phyloP scores from a whole-genome alignment of 2,113 vertebrate species.

The Glareola pratincola region DNA sequence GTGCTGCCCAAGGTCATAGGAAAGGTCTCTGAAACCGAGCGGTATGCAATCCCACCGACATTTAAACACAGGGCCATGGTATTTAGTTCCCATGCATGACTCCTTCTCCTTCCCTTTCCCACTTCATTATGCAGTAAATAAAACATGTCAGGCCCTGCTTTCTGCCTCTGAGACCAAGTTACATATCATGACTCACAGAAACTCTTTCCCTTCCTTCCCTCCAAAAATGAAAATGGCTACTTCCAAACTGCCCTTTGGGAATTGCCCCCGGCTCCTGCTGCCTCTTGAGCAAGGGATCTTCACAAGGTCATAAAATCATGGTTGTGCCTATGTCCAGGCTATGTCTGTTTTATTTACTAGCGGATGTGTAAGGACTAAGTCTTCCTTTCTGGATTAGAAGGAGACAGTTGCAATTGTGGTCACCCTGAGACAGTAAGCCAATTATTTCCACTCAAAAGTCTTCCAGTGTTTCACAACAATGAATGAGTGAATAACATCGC shows the following conservation, averaged over 20 bases:
- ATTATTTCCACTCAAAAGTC: background rate
- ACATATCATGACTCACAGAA: background rate
- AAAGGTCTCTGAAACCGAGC: background rate
- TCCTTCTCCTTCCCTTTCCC: background rate
- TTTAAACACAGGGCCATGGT: accelerated
- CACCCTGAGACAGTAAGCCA: background rate
- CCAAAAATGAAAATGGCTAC: background rate
- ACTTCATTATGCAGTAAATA: background rate
- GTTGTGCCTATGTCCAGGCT: background rate
- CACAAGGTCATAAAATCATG: background rate
- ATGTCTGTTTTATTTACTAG: background rate
- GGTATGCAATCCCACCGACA: accelerated
- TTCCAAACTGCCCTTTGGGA: background rate
- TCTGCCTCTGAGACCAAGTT: background rate
- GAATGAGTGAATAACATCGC: background rate
- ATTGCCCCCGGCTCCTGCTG: background rate
- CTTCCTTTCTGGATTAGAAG: background rate
- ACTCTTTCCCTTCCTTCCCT: background rate
- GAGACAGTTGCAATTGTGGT: background rate
- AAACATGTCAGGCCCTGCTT: background rate
- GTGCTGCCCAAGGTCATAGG: background rate
- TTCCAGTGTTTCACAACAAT: background rate
- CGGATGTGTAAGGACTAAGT: background rate
- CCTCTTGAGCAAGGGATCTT: background rate
- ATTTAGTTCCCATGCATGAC: background rate